A percentile compares a stretch with the other conserved stretches of the same genome.
Conservation (phyloP, 2,797 vertebrate genomes). For the Acridotheres tristis region DNA sequence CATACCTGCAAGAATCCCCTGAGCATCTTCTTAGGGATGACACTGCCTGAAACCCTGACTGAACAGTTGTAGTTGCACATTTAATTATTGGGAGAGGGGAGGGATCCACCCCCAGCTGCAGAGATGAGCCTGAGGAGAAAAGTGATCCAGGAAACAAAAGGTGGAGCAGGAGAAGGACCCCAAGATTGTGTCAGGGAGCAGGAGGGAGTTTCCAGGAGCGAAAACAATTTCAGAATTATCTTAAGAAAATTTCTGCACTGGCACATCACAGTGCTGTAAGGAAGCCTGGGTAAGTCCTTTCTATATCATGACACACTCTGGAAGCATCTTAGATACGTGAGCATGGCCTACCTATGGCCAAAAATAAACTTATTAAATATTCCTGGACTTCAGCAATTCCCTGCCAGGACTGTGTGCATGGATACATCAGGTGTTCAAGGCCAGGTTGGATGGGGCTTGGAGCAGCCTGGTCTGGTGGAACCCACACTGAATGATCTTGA, state of each 20-base stretch:
- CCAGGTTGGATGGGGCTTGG: neutral
- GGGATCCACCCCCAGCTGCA: neutral
- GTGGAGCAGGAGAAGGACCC: neutral
- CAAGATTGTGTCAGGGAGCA: neutral
- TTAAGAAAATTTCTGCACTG: neutral
- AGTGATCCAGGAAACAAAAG: fast-evolving
- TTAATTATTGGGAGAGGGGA: neutral
- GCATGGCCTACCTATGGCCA: neutral
- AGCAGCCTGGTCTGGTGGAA: neutral
- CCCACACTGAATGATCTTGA: neutral
- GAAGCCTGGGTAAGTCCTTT: neutral
- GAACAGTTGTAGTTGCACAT: neutral
- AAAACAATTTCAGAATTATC: neutral
- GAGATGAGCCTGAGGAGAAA: neutral
- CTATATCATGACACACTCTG: neutral
- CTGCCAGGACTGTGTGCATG: neutral
- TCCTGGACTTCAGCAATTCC: neutral
- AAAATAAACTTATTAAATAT: neutral
- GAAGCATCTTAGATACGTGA: neutral
- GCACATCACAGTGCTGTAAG: neutral
- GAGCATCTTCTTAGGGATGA: conserved; percentile 5
- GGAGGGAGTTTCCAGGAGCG: neutral
- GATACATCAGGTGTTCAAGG: neutral
- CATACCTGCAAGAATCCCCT: neutral
- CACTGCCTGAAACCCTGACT: neutral